Conservation (phyloP, 2,113 vertebrate species). For the Grantiella picta region DNA sequence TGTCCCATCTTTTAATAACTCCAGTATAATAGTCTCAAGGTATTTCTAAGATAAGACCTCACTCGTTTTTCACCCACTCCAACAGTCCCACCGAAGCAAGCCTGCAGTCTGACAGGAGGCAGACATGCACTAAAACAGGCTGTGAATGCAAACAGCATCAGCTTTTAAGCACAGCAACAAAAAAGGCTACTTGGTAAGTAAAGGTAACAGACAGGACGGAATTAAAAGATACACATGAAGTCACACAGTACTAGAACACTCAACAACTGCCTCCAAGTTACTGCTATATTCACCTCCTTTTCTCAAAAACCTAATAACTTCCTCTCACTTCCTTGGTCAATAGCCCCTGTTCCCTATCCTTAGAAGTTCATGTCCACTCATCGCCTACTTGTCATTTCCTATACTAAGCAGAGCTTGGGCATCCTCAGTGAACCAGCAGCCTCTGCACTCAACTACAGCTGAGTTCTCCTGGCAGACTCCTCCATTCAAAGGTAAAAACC, state of each 20-base stretch:
- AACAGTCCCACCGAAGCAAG: not conserved
- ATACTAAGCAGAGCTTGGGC: not conserved
- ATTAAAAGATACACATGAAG: not conserved
- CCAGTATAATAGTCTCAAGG: not conserved
- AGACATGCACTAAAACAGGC: not conserved
- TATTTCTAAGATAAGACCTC: slow-evolving; percentile 3
- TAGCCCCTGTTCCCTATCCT: not conserved
- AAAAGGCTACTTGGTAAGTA: not conserved
- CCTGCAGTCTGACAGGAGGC: not conserved
- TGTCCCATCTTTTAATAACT: not conserved
- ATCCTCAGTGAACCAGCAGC: not conserved
- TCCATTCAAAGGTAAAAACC: not conserved
- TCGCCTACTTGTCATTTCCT: not conserved
- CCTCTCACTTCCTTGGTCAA: not conserved
- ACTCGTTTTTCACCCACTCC: not conserved
- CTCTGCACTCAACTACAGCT: not conserved
- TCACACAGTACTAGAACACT: not conserved
- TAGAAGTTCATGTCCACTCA: not conserved
- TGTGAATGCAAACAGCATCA: not conserved
- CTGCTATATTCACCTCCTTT: not conserved
- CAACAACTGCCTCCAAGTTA: not conserved
- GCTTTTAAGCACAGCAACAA: not conserved
- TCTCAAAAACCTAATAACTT: not conserved
- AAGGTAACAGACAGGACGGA: not conserved
- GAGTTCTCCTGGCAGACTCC: not conserved